Percentiles rank a stretch among this genome's conserved stretches.
These are phyloP conservation scores for Heliconius congener DNA, from an alignment of 1,140 invertebrate species.

Conservation along the genomic window DNA sequence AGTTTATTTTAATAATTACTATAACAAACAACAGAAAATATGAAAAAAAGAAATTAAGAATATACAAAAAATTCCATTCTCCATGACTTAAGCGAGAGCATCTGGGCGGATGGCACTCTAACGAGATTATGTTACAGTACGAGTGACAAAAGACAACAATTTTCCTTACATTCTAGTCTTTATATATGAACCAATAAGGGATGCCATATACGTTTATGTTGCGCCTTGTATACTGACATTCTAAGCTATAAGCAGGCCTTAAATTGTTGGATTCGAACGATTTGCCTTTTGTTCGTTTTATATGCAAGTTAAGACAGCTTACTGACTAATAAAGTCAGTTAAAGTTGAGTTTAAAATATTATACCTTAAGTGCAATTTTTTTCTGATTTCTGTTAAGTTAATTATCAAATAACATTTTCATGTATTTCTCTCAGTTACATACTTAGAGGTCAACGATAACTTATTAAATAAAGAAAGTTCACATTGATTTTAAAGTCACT, in stretches of 20 bases:
- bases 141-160: constrained; percentile 17
- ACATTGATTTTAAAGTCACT: no score
- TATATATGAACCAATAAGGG: not conserved
- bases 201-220: not conserved
- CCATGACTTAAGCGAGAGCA: constrained; percentile 47
- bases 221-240: constrained; percentile 16
- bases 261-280: constrained; percentile 42
- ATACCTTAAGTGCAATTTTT: not conserved
- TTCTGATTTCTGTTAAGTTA: not conserved
- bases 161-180: constrained; percentile 11
- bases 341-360: not conserved
- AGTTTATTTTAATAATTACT: not conserved
- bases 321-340: not conserved
- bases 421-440: no score
- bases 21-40: not conserved
- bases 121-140: constrained; percentile 51
- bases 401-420: not conserved
- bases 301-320: constrained; percentile 8
- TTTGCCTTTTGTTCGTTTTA: constrained; percentile 15
- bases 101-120: constrained; percentile 49
- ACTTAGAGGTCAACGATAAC: no score
- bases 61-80: constrained; percentile 44
- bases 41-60: not conserved
- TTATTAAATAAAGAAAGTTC: no score
- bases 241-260: constrained; percentile 38